Percentiles rank a stretch among this genome's conserved stretches.
Evolutionary conservation across 2,113 vertebrate species (phyloP).

Genomic region (Climacteris rufus): DNA sequence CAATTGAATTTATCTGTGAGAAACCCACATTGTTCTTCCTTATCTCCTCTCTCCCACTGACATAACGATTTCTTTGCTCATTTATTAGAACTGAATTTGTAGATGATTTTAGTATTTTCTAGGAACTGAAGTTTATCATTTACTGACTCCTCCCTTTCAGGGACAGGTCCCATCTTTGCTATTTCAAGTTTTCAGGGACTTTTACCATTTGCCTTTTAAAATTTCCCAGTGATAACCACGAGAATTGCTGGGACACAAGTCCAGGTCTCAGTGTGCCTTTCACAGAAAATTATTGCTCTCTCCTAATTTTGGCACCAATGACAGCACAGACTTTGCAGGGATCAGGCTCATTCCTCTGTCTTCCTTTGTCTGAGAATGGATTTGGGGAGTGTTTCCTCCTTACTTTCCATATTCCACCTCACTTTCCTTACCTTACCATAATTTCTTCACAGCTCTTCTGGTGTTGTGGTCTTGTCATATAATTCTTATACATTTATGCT

Average conservation of each 20-base stretch:
- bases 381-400: not conserved
- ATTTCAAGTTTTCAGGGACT: not conserved
- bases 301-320: not conserved
- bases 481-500: not conserved
- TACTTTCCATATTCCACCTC: not conserved
- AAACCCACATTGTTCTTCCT: not conserved
- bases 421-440: too few species aligned
- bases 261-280: not conserved
- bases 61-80: not conserved
- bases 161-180: not conserved
- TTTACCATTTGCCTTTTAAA: not conserved
- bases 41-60: not conserved
- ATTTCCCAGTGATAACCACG: not conserved
- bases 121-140: not conserved
- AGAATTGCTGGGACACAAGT: not conserved
- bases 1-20: not conserved
- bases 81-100: not conserved
- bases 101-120: not conserved
- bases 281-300: not conserved
- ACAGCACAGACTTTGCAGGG: not conserved
- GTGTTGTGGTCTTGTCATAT: not conserved
- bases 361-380: not conserved
- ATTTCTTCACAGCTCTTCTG: not conserved
- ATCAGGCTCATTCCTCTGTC: not conserved
- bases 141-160: not conserved